Percentiles rank a stretch among this genome's conserved stretches.
phyloP scores from a whole-genome alignment of 2,113 vertebrate species.

The Microtus ochrogaster region DNA sequence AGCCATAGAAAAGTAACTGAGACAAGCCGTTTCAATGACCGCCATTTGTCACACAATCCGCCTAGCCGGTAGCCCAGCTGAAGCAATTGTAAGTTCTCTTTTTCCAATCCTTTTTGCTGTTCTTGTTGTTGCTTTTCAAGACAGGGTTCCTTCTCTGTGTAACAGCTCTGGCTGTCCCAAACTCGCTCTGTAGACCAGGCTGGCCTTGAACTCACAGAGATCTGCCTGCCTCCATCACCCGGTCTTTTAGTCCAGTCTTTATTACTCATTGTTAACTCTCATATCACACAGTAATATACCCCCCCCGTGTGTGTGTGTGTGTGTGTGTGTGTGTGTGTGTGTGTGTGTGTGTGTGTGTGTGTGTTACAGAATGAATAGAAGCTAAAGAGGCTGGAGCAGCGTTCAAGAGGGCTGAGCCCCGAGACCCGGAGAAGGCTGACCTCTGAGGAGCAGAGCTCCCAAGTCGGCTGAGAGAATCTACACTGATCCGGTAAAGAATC shows the following conservation, averaged over 20 bases:
- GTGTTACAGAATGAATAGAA: neutral
- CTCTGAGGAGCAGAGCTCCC: neutral
- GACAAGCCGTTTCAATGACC: neutral
- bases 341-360: neutral
- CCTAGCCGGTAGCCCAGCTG: neutral
- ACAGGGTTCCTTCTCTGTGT: neutral
- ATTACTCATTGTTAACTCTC: neutral
- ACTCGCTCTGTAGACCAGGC: neutral
- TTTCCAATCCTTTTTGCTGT: neutral
- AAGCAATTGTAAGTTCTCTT: neutral
- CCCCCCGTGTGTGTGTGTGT: neutral
- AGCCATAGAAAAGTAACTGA: neutral
- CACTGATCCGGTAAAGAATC: neutral
- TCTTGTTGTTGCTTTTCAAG: neutral
- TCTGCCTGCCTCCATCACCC: neutral
- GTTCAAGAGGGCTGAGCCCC: neutral
- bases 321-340: neutral
- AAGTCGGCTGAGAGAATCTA: neutral
- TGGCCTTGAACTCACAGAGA: neutral
- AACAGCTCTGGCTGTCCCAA: neutral
- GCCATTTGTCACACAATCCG: neutral
- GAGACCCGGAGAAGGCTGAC: neutral
- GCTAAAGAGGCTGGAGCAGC: neutral
- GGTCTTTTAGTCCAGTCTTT: too few species aligned
- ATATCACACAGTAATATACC: neutral